These are phyloP conservation scores for Drosophila tropicalis DNA, from an alignment of 1,140 invertebrate genomes.

Conservation along the genomic window DNA sequence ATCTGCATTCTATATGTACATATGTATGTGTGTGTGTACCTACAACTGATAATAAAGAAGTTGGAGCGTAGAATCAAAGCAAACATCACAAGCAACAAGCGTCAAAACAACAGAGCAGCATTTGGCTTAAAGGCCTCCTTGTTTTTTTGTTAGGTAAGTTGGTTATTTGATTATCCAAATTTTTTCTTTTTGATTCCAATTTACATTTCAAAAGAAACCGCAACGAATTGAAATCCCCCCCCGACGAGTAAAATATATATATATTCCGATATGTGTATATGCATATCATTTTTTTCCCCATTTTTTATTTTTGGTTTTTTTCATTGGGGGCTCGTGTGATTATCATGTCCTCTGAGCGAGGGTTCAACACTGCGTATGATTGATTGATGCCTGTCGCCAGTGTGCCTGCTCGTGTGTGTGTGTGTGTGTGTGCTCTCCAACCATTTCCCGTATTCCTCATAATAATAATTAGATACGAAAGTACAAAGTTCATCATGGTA, in stretches of 20 bases:
- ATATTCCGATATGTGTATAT: neutral
- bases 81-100: slow-evolving; percentile 48
- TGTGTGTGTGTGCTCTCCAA: slow-evolving; percentile 25
- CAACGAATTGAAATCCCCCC: slow-evolving; percentile 14
- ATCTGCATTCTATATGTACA: neutral
- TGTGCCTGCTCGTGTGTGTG: slow-evolving; percentile 15
- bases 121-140: slow-evolving; percentile 12
- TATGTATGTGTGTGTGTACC: neutral
- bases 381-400: slow-evolving; percentile 54
- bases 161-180: slow-evolving; percentile 25
- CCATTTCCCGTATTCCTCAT: slow-evolving; percentile 20
- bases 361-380: slow-evolving; percentile 68
- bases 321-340: slow-evolving; percentile 38
- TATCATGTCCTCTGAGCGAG: slow-evolving; percentile 56
- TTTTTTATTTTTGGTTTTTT: neutral
- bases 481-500: slow-evolving; percentile 20
- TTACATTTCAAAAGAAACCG: slow-evolving; percentile 57
- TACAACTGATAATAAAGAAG: slow-evolving; percentile 18
- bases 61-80: slow-evolving; percentile 31
- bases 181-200: slow-evolving; percentile 73
- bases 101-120: slow-evolving; percentile 31
- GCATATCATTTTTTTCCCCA: neutral
- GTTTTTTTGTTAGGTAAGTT: slow-evolving; percentile 18
- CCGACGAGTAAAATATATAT: neutral
- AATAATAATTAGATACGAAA: slow-evolving; percentile 44